Percentiles rank a stretch among this genome's conserved stretches.
These are phyloP conservation scores for Rhagophthalmus giganteus DNA, from an alignment of 2,888 invertebrate genomes.

Conservation along the genomic window DNA sequence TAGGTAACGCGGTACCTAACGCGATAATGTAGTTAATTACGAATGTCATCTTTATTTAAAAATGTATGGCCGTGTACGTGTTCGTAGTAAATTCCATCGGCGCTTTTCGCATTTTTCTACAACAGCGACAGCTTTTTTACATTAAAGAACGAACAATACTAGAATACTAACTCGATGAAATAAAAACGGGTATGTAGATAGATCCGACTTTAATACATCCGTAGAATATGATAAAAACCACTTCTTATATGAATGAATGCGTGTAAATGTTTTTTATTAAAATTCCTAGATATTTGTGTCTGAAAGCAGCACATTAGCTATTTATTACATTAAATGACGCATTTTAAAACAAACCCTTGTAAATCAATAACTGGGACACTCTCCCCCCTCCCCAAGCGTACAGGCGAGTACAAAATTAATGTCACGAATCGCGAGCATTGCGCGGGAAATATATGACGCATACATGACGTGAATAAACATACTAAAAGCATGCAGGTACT, in stretches of 20 bases:
- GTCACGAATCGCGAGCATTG: too few relatives aligned
- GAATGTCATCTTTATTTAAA: not conserved
- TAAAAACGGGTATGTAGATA: conserved; percentile 13
- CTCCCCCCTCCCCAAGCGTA: too few relatives aligned
- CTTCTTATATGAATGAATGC: not conserved
- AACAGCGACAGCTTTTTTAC: conserved; percentile 14
- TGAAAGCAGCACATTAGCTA: not conserved
- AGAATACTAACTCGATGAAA: conserved; percentile 13
- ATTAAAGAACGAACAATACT: conserved; percentile 13
- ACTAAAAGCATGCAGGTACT: too few relatives aligned
- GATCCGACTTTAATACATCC: not conserved
- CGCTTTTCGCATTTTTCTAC: conserved; percentile 9
- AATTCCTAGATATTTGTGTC: not conserved
- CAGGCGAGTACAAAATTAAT: too few relatives aligned
- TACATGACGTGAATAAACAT: too few relatives aligned
- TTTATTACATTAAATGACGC: not conserved
- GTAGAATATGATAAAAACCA: not conserved
- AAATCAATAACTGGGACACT: too few relatives aligned
- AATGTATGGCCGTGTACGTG: not conserved
- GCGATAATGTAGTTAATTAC: too few relatives aligned
- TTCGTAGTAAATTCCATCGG: not conserved
- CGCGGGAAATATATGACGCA: too few relatives aligned
- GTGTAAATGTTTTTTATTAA: not conserved
- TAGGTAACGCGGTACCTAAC: too few relatives aligned
- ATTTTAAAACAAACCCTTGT: too few relatives aligned